Conservation (phyloP, 2,888 invertebrate species). For the Orthosia incerta region DNA sequence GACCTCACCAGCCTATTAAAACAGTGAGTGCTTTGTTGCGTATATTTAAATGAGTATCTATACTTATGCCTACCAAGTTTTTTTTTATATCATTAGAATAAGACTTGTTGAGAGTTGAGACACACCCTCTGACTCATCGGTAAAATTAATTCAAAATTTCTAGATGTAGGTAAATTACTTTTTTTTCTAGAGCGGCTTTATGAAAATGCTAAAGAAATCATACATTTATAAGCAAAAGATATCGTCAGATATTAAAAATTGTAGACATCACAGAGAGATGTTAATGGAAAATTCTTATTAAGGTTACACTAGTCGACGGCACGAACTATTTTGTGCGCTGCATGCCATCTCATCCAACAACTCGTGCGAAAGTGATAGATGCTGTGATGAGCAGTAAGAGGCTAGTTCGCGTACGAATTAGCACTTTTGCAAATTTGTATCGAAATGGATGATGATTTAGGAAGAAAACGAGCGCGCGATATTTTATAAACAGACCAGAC, state of each 20-base stretch:
- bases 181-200: not conserved
- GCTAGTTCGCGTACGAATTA: too few species aligned
- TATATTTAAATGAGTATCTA: conserved; percentile 9
- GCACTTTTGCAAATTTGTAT: too few species aligned
- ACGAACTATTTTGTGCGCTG: too few species aligned
- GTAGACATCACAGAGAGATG: not conserved
- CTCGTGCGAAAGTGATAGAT: too few species aligned
- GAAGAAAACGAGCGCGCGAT: too few species aligned
- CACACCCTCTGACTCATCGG: conserved; percentile 19
- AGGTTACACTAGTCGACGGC: too few species aligned
- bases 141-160: not conserved
- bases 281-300: not conserved
- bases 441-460: too few species aligned
- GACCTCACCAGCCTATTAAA: conserved; percentile 20
- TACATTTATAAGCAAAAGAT: not conserved
- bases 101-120: not conserved
- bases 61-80: not conserved
- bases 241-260: not conserved
- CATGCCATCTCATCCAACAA: too few species aligned
- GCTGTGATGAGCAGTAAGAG: too few species aligned
- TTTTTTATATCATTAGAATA: conserved; percentile 16
- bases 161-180: too few species aligned
- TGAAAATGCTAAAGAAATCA: not conserved
- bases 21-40: conserved; percentile 18
- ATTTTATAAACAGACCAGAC: too few species aligned